Percentiles rank a stretch among this genome's conserved stretches.
These are phyloP conservation scores for Dreissena polymorpha DNA, from an alignment of 1,140 invertebrate species.

Conservation along the genomic window DNA sequence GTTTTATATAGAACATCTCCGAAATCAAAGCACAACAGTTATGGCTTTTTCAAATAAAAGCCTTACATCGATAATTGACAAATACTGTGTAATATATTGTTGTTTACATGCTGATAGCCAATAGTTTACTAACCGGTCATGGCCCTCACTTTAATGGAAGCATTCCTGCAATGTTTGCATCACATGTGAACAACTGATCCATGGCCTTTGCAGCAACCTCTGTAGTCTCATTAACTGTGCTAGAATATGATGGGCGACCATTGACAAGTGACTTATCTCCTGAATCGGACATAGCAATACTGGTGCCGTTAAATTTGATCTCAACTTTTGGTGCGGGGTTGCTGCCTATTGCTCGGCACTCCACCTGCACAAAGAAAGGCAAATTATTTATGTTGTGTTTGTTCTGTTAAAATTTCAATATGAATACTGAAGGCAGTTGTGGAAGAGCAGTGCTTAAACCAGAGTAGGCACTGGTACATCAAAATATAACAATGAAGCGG, in stretches of 20 bases:
- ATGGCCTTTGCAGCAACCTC: not conserved
- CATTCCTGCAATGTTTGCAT: conserved; percentile 31
- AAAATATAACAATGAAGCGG: no score
- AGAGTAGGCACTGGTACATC: not conserved
- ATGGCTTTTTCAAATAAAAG: no score
- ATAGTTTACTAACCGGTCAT: conserved; percentile 16
- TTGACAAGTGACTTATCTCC: no score
- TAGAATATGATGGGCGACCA: no score
- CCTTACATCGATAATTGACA: no score
- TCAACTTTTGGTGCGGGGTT: conserved; percentile 26
- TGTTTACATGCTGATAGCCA: no score
- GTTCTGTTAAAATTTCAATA: not conserved
- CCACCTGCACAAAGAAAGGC: not conserved
- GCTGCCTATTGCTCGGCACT: conserved; percentile 25
- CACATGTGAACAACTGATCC: conserved; percentile 14
- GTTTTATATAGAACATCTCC: no score
- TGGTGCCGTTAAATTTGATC: not conserved
- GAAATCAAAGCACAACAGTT: no score
- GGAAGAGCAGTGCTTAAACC: not conserved
- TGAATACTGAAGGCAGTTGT: not conserved
- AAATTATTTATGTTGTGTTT: not conserved
- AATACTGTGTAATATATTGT: no score
- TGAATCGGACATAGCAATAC: no score
- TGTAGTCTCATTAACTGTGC: no score
- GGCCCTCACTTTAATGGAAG: conserved; percentile 14